Percentiles rank a stretch among this genome's conserved stretches.
Evolutionary conservation across 2,113 vertebrate species (phyloP).

Genomic region (Callionymus lyra): DNA sequence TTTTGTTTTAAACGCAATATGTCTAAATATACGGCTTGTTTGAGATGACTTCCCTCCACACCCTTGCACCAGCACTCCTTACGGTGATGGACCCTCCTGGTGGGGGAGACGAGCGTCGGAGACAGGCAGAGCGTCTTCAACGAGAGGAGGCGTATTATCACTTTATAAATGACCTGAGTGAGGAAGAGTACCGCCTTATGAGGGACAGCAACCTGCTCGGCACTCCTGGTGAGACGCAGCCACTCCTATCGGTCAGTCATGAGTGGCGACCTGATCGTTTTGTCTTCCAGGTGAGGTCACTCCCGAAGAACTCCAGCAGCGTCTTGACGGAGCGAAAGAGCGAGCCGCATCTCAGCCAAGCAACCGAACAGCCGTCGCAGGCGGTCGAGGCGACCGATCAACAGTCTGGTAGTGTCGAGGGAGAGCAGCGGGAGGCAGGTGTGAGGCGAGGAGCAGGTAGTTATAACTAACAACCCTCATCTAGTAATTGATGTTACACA

Average conservation of each 20-base stretch:
- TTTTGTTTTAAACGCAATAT: too few relatives aligned
- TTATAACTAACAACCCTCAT: too few relatives aligned
- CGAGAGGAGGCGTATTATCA: constrained; percentile 95
- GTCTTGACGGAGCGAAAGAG: constrained; percentile 82
- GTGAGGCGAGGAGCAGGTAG: constrained; percentile 45
- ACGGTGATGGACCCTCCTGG: constrained; percentile 75
- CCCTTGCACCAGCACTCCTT: constrained; percentile 53
- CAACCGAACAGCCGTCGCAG: constrained; percentile 53
- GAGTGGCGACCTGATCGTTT: too few relatives aligned
- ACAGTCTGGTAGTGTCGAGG: constrained; percentile 56
- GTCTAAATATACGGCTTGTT: too few relatives aligned
- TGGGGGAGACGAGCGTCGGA: constrained; percentile 74
- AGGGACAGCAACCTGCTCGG: constrained; percentile 89
- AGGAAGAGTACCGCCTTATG: constrained; percentile 93
- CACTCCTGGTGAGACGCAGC: constrained; percentile 77
- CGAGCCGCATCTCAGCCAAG: constrained; percentile 71
- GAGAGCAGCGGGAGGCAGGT: constrained; percentile 30
- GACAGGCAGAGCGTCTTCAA: constrained; percentile 86
- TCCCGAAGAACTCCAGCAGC: constrained; percentile 84
- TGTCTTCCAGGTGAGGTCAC: constrained; percentile 81
- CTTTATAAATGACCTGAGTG: constrained; percentile 87
- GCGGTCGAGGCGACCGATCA: constrained; percentile 61
- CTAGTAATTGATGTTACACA: too few relatives aligned
- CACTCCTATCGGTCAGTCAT: too few relatives aligned
- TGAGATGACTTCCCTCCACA: too few relatives aligned